Base-by-base conservation (phyloP, 2,113 vertebrate species). In the Anguilla rostrata region DNA sequence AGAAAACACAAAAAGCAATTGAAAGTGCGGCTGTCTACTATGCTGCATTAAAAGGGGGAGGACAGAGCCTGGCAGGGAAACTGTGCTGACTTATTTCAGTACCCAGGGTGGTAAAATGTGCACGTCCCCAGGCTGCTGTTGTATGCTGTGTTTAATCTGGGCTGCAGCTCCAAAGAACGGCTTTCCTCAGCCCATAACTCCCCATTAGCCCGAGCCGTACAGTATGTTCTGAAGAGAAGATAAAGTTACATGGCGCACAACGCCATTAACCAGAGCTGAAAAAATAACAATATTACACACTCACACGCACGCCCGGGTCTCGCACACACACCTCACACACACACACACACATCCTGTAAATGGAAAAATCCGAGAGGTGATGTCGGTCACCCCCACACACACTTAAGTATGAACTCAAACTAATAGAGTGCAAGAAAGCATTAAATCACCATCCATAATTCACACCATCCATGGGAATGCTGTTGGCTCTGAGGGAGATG, bases 221-320 rank as follows among this genome's bases (percentile, higher is more conserved):
- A 34, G 60, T 66, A 66, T 66, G 18, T n/a, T 75, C n/a, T 75
- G 71, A 75, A 34, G 71, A n/a, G 71, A 75, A 75, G 71, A 75
- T 34, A 75, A 75, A 12, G 71, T 66, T 66, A 53, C 49, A 26
- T 66, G 60, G 3, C 4, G 60, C 18, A 66, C 18, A 66, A 3
- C 60, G 26, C 18, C 60, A 66, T 66, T 66, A 66, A 66, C 60
- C 22, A 26, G 4, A 26, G 60, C 60, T 2, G 18, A 20, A 66
- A 20, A 26, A 20, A 7, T 2, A 66, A 22, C 22, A 26, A 22
- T 26, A 3, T 5, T 26, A 66, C 7, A 22, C 22, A 26, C 22
- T 22, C 60, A 3, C 5, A 26, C 22, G 26, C 60, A 66, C 3
- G 22, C 22, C 18, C 60, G 26, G 9, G 12, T 26, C 22, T 66